Percentiles rank a stretch among this genome's conserved stretches.
phyloP scores from a whole-genome alignment of 1,140 invertebrate species.

The Arctopsyche grandis region DNA sequence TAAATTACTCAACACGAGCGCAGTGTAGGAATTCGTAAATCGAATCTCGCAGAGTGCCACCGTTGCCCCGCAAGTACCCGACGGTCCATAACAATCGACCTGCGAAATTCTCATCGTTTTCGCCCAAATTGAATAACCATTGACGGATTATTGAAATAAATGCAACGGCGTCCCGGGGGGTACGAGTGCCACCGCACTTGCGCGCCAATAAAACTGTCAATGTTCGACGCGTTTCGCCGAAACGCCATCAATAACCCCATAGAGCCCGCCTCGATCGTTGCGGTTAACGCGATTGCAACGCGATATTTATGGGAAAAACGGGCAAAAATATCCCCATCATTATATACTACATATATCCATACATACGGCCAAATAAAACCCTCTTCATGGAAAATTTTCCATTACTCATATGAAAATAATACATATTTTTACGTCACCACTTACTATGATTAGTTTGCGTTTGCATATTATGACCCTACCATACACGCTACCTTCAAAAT shows the following conservation, averaged over 20 bases:
- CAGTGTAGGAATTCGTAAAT: too few species aligned
- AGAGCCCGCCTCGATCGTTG: not conserved
- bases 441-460: too few species aligned
- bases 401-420: too few species aligned
- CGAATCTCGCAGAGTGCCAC: too few species aligned
- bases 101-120: slow-evolving; percentile 11
- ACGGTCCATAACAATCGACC: too few species aligned
- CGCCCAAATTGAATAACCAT: slow-evolving; percentile 17
- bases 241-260: not conserved
- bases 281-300: slow-evolving; percentile 23
- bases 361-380: too few species aligned
- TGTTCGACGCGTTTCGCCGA: not conserved
- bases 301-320: slow-evolving; percentile 14
- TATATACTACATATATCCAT: not conserved
- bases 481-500: too few species aligned
- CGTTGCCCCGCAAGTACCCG: too few species aligned
- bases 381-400: too few species aligned
- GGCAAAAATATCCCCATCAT: not conserved
- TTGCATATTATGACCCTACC: too few species aligned
- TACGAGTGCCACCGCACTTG: not conserved
- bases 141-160: slow-evolving; percentile 23
- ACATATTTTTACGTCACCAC: too few species aligned
- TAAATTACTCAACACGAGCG: not conserved
- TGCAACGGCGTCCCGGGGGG: not conserved
- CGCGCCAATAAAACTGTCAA: slow-evolving; percentile 25